These are phyloP conservation scores for Xenopus tropicalis DNA, from an alignment of 2,113 vertebrate genomes.

Conservation along the genomic window UCB_Xtro_10.0 CM004445.2:117555001-117555500, in stretches of 20 bases:
- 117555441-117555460: too few relatives aligned
- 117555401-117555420: too few relatives aligned
- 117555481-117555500: too few relatives aligned
- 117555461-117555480: too few relatives aligned
- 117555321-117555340: too few relatives aligned
- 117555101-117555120: constrained; percentile 39
- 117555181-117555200: constrained; percentile 41
- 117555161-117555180: constrained; percentile 43
- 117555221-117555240: constrained; percentile 20
- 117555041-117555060: constrained; percentile 43
- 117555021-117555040: constrained; percentile 54
- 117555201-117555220: constrained; percentile 28
- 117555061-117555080: constrained; percentile 45
- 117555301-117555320: too few relatives aligned
- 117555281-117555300: not conserved
- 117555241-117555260: constrained; percentile 16
- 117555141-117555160: constrained; percentile 46
- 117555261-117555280: not conserved
- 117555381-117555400: too few relatives aligned
- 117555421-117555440: too few relatives aligned
- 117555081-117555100: constrained; percentile 45
- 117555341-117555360: too few relatives aligned
- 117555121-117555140: constrained; percentile 30
- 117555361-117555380: too few relatives aligned
- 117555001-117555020: constrained; percentile 66